These are phyloP conservation scores for Diorhabda elongata DNA, from an alignment of 1,140 invertebrate species.

Conservation along the genomic window DNA sequence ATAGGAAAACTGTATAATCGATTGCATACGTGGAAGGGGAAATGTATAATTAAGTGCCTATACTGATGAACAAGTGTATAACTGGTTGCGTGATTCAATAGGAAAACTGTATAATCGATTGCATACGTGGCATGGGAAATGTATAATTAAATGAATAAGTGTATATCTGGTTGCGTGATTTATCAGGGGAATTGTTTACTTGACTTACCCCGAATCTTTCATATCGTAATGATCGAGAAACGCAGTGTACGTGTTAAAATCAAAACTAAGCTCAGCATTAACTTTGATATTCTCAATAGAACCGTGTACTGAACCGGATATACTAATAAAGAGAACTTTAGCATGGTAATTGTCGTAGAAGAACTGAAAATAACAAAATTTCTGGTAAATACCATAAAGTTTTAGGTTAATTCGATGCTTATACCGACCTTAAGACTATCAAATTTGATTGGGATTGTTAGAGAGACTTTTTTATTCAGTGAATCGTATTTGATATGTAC, in stretches of 20 bases:
- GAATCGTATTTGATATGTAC: background rate
- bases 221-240: conserved; percentile 23
- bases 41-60: no score
- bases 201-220: conserved; percentile 28
- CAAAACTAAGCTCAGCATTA: conserved; percentile 21
- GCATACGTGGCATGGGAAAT: no score
- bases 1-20: no score
- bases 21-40: no score
- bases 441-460: conserved; percentile 7
- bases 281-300: conserved; percentile 26
- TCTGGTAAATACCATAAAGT: background rate
- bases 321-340: conserved; percentile 23
- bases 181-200: no score
- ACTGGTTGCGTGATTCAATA: no score
- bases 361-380: conserved; percentile 18
- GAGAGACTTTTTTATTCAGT: background rate
- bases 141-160: no score
- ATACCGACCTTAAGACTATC: conserved; percentile 1
- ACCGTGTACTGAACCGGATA: conserved; percentile 18
- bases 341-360: conserved; percentile 23
- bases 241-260: conserved; percentile 22
- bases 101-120: no score
- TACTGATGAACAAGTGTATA: no score
- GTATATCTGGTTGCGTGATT: no score
- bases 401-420: background rate